Conservation (phyloP, 1,140 invertebrate genomes). For the Eriosoma lanigerum region DNA sequence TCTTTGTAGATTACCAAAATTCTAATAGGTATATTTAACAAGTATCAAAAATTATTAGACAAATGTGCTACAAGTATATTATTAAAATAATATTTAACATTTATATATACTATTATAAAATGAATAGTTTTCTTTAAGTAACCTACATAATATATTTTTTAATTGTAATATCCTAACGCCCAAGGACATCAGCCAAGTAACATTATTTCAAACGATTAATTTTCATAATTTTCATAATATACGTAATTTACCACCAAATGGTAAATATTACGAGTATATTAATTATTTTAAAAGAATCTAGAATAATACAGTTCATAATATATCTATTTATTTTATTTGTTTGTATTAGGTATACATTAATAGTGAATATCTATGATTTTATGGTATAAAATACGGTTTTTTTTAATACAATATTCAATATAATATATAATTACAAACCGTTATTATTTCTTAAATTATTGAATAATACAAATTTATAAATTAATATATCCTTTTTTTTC, state of each 20-base stretch:
- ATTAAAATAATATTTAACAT: slow-evolving; percentile 13
- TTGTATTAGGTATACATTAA: too few relatives aligned
- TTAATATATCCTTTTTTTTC: neutral
- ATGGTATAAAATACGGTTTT: too few relatives aligned
- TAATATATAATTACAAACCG: neutral
- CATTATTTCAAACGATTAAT: slow-evolving; percentile 31
- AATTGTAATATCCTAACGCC: neutral
- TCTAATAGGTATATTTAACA: neutral
- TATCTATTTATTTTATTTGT: too few relatives aligned
- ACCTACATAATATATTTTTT: neutral
- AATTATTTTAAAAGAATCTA: too few relatives aligned
- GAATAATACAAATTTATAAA: neutral
- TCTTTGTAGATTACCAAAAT: neutral
- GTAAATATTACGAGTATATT: too few relatives aligned
- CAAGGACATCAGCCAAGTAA: slow-evolving; percentile 28
- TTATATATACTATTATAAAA: neutral
- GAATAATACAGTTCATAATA: too few relatives aligned
- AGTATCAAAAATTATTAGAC: neutral
- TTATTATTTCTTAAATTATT: neutral
- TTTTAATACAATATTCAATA: too few relatives aligned
- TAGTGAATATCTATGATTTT: too few relatives aligned
- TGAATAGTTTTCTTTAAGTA: slow-evolving; percentile 19
- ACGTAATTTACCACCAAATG: neutral
- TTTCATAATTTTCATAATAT: slow-evolving; percentile 17
- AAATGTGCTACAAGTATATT: neutral